Base-by-base conservation (phyloP, 2,797 vertebrate species). In the Sebastes matsubarae region DNA sequence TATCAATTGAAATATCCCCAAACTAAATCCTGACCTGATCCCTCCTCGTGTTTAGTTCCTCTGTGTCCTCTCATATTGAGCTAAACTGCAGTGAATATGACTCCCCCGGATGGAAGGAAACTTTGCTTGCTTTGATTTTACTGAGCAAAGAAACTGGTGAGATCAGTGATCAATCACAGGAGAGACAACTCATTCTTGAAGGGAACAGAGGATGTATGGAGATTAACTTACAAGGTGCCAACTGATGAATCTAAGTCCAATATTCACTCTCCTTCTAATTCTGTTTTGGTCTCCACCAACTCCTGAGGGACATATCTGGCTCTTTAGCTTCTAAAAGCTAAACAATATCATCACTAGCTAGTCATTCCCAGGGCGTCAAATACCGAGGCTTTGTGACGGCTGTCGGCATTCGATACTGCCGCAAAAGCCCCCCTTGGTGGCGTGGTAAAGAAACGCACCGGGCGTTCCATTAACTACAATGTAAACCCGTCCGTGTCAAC, bases 1-100 rank as follows among this genome's bases (percentile, higher is more conserved):
- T 80, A 88, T 86, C 82, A 83, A 22, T 55, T 61, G 60, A 88
- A 82, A 86, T 76, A 72, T 85, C 68, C 59, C 32, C 60, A 71
- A 68, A 81, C 73, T 61, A 74, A 79, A 86, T 81, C 80, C 86
- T 54, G 12, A 63, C 52, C 75, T 75, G 34, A 80, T 76, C 75
- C 74, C 7, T n/a, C 30, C 3, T 16, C 34, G 64, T 60, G 55
- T 68, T 79, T 16, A 3, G 66, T 14, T 29, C 42, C 42, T 18
- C 42, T 46, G 42, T 50, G 67, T 79, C 58, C 68, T 77, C 50
- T 75, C 52, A 8, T 46, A 16, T 9, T 6, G 74, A 80, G 66
- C 63, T 55, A 6, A 38, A 58, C 25, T 59, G 29, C 54, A 46
- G 63, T 25, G 34, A 73, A 78, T 11, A 32, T 14, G 61, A 82